These are phyloP conservation scores for Pantherophis alleghaniensis DNA, from an alignment of 2,797 vertebrate species.

Conservation along the genomic window DNA sequence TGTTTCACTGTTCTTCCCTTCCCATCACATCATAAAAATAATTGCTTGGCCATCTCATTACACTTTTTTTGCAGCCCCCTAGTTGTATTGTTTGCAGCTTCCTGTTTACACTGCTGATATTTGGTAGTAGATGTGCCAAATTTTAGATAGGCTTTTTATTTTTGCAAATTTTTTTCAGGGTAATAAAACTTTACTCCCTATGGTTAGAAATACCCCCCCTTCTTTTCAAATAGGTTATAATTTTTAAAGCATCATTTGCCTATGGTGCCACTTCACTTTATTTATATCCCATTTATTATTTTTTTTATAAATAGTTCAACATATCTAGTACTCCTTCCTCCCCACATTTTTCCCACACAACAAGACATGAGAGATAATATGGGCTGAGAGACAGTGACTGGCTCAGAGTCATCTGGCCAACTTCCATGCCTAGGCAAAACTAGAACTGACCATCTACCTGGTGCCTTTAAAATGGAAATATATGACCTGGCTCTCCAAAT, in stretches of 20 bases:
- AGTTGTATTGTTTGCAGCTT: not conserved
- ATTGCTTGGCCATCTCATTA: not conserved
- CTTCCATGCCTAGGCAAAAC: not conserved
- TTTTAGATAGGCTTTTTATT: not conserved
- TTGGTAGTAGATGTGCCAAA: not conserved
- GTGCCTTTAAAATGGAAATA: not conserved
- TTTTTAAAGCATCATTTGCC: not conserved
- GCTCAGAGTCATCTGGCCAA: not conserved
- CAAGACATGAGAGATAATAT: not conserved
- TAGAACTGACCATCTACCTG: not conserved
- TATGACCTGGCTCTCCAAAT: not conserved
- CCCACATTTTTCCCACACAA: not conserved
- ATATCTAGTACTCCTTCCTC: not conserved
- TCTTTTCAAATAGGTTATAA: not conserved
- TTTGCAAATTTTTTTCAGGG: not conserved
- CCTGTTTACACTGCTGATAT: not conserved
- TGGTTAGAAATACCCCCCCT: not conserved
- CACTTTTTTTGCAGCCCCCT: not conserved
- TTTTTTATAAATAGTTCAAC: not conserved
- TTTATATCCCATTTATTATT: not conserved
- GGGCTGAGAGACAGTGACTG: not conserved
- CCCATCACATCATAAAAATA: not conserved
- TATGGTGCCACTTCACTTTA: not conserved
- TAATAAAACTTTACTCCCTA: not conserved
- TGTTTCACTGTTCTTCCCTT: not conserved